A percentile compares a stretch with the other conserved stretches of the same genome.
phyloP scores from a whole-genome alignment of 1,140 invertebrate genomes.

The Trichomalopsis sarcophagae region DNA sequence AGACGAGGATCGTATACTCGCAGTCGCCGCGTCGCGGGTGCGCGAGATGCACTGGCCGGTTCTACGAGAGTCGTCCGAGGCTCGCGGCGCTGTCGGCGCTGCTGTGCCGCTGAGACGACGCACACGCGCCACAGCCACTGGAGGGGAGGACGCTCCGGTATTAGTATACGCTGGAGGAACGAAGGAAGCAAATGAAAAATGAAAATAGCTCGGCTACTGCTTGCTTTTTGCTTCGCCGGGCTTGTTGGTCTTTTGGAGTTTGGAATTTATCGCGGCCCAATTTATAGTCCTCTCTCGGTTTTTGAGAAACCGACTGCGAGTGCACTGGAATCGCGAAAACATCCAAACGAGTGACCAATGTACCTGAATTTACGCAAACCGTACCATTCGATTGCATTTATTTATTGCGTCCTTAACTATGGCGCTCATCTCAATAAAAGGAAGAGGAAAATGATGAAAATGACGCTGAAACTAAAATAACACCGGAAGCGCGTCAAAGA shows the following conservation, averaged over 20 bases:
- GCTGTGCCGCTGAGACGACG: constrained; percentile 42
- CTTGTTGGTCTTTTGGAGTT: neutral
- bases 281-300: neutral
- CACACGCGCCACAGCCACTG: neutral
- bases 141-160: neutral
- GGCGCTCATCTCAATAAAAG: too few relatives aligned
- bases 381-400: too few relatives aligned
- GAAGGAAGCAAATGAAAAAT: neutral
- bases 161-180: neutral
- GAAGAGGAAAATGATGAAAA: too few relatives aligned
- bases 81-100: constrained; percentile 25
- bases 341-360: too few relatives aligned
- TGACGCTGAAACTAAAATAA: too few relatives aligned
- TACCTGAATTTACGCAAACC: too few relatives aligned
- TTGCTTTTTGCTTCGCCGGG: neutral
- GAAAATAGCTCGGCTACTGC: neutral
- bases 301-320: too few relatives aligned
- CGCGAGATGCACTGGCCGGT: constrained; percentile 23
- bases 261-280: neutral
- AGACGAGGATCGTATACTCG: neutral
- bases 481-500: too few relatives aligned
- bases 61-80: neutral
- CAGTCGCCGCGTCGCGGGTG: neutral
- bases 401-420: too few relatives aligned
- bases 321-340: too few relatives aligned